A percentile compares a stretch with the other conserved stretches of the same genome.
Evolutionary conservation across 2,888 invertebrate genomes (phyloP).

Genomic region (Tetheella fluctuosa): DNA sequence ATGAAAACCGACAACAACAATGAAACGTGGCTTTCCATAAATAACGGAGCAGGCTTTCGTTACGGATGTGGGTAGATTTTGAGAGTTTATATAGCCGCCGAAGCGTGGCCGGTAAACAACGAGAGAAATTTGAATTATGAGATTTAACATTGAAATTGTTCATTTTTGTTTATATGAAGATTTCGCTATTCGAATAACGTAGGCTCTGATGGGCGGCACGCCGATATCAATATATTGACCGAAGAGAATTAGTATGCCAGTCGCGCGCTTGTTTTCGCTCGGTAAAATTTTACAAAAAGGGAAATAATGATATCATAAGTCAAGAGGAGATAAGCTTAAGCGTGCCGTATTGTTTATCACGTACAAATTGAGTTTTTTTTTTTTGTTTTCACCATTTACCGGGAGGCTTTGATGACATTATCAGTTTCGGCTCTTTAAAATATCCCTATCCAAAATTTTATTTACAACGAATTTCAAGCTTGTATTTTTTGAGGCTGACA

Average conservation of each 20-base stretch:
- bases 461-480: conserved; percentile 20
- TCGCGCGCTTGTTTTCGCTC: conserved; percentile 71
- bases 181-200: conserved; percentile 59
- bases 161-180: conserved; percentile 69
- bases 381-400: conserved; percentile 32
- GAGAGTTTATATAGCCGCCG: conserved; percentile 74
- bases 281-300: conserved; percentile 76
- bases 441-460: conserved; percentile 17
- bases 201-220: conserved; percentile 45
- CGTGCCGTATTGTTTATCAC: conserved; percentile 73
- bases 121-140: conserved; percentile 76
- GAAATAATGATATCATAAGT: conserved; percentile 81
- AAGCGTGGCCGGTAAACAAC: conserved; percentile 73
- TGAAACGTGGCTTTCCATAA: conserved; percentile 80
- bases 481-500: conserved; percentile 21
- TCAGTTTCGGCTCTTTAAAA: conserved; percentile 40
- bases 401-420: conserved; percentile 55
- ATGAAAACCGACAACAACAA: conserved; percentile 80
- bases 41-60: conserved; percentile 79
- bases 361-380: conserved; percentile 68
- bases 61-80: conserved; percentile 80
- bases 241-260: conserved; percentile 76
- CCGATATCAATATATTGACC: conserved; percentile 76
- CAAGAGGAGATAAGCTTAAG: conserved; percentile 76
- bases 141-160: conserved; percentile 73